Evolutionary conservation across 1,140 invertebrate species (phyloP).

Genomic region (Scaptodrosophila lebanonensis): DNA sequence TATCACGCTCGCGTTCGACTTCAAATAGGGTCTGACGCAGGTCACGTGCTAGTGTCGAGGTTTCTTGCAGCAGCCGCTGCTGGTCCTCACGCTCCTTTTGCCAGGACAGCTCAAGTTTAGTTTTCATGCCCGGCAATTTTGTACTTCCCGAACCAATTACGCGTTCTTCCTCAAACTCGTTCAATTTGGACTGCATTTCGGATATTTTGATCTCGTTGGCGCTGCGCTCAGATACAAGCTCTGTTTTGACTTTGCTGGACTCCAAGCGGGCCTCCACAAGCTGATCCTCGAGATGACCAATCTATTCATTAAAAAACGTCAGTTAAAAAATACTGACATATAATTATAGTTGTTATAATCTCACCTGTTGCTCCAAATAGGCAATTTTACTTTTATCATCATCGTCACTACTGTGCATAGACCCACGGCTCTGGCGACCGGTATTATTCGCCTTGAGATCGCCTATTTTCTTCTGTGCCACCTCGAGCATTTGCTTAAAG

Average conservation of each 20-base stretch:
- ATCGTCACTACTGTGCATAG: conserved; percentile 77
- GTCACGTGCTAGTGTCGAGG: conserved; percentile 92
- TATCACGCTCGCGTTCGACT: conserved; percentile 91
- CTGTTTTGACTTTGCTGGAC: conserved; percentile 90
- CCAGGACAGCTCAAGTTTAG: conserved; percentile 95
- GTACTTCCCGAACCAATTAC: conserved; percentile 87
- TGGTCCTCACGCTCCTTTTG: conserved; percentile 96
- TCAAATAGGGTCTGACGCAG: conserved; percentile 91
- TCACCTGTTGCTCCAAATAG: conserved; percentile 86
- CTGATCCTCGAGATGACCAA: conserved; percentile 91
- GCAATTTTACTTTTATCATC: conserved; percentile 82
- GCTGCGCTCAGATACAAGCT: conserved; percentile 92
- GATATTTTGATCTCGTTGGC: conserved; percentile 91
- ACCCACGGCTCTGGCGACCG: conserved; percentile 70
- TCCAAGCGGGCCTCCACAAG: conserved; percentile 89
- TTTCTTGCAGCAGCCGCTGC: conserved; percentile 91
- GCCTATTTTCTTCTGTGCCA: conserved; percentile 88
- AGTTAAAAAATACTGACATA: background rate
- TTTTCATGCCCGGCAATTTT: conserved; percentile 89
- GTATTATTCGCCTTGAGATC: conserved; percentile 82
- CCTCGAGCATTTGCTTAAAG: conserved; percentile 93
- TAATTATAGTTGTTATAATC: background rate
- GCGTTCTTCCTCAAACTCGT: conserved; percentile 92
- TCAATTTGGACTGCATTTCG: conserved; percentile 93
- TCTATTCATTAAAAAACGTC: conserved; percentile 41